phyloP scores from a whole-genome alignment of 1,140 invertebrate species.

The Ceratosolen fusciceps region DNA sequence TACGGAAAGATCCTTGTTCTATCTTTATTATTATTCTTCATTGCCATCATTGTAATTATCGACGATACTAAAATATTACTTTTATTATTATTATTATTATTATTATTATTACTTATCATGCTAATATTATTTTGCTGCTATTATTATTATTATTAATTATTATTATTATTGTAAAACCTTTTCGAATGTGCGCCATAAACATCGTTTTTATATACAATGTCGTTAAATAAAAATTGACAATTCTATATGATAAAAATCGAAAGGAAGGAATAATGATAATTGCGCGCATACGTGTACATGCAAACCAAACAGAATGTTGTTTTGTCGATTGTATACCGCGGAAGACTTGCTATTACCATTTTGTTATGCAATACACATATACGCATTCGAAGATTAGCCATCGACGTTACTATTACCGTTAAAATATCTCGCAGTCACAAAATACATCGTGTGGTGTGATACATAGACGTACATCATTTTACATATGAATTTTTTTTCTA shows the following conservation, averaged over 20 bases:
- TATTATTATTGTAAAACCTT: constrained; percentile 41
- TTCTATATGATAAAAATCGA: constrained; percentile 4
- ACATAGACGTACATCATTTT: constrained; percentile 38
- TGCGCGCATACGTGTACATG: constrained; percentile 25
- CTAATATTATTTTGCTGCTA: constrained; percentile 48
- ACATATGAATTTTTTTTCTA: constrained; percentile 39
- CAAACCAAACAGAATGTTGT: constrained; percentile 39
- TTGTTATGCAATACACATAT: constrained; percentile 40
- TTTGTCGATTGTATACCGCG: constrained; percentile 42
- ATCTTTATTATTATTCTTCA: constrained; percentile 52
- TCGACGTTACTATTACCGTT: constrained; percentile 43
- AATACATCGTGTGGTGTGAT: constrained; percentile 61
- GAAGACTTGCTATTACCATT: constrained; percentile 42
- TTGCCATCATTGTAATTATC: constrained; percentile 50
- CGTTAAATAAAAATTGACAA: constrained; percentile 13
- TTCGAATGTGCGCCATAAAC: constrained; percentile 40
- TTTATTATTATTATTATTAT: constrained; percentile 50
- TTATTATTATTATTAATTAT: constrained; percentile 41
- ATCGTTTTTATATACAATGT: constrained; percentile 1
- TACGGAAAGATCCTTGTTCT: constrained; percentile 58
- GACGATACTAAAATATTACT: constrained; percentile 49
- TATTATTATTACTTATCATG: constrained; percentile 50
- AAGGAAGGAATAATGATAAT: constrained; percentile 31
- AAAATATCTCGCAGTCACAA: constrained; percentile 65
- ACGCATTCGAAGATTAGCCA: constrained; percentile 30